Conservation (phyloP, 1,140 invertebrate species). For the Conus betulinus region DNA sequence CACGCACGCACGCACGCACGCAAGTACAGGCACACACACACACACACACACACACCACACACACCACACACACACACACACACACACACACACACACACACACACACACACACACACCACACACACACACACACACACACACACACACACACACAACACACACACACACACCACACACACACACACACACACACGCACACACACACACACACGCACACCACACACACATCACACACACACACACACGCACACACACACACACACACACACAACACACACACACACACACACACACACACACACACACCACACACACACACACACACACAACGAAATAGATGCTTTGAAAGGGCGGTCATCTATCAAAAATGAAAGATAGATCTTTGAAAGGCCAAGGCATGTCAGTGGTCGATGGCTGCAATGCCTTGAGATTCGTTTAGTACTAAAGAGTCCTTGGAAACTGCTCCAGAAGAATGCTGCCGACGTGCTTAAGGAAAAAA, state of each 20-base stretch:
- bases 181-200: background rate
- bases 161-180: no score
- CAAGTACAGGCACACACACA: slow-evolving; percentile 4
- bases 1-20: background rate
- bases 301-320: no score
- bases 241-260: background rate
- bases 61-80: slow-evolving; percentile 3
- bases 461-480: no score
- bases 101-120: background rate
- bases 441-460: no score
- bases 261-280: background rate
- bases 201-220: background rate
- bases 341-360: no score
- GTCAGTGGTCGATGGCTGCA: no score
- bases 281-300: slow-evolving; percentile 1
- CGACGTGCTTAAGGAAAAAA: no score
- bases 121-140: background rate
- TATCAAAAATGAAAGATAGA: no score
- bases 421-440: no score
- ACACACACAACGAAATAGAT: no score
- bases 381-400: no score
- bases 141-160: slow-evolving; percentile 5
- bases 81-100: slow-evolving; percentile 12
- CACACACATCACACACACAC: background rate
- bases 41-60: background rate